Percentiles rank a stretch among this genome's conserved stretches.
These are phyloP conservation scores for Seira ritae DNA, from an alignment of 2,888 invertebrate species.

Conservation along the genomic window DNA sequence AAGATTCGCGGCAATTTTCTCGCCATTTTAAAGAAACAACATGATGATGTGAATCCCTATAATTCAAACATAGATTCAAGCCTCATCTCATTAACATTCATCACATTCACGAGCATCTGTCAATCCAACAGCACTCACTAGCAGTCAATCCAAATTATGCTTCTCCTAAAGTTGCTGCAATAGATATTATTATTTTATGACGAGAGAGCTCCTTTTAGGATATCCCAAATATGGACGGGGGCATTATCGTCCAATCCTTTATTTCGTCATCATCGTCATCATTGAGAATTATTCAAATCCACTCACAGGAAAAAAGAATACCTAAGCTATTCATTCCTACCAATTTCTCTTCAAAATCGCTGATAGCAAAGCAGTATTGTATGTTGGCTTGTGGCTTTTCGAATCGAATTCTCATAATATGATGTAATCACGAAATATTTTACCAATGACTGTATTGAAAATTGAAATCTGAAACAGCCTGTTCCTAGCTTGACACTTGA, in stretches of 20 bases:
- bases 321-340: too few relatives aligned
- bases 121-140: too few relatives aligned
- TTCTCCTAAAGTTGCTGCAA: background rate
- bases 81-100: background rate
- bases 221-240: constrained; percentile 46
- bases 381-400: background rate
- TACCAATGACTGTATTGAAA: background rate
- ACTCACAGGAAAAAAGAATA: background rate
- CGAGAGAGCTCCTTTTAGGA: constrained; percentile 26
- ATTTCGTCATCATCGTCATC: constrained; percentile 13
- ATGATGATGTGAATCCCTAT: too few relatives aligned
- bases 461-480: background rate
- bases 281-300: constrained; percentile 1
- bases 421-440: constrained; percentile 22
- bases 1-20: too few relatives aligned
- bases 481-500: constrained; percentile 4
- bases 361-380: background rate
- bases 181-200: constrained; percentile 22
- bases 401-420: background rate
- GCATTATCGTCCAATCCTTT: constrained; percentile 24
- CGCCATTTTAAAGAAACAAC: too few relatives aligned
- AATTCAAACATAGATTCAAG: background rate
- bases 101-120: too few relatives aligned
- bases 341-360: background rate
- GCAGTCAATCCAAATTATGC: too few relatives aligned